Conservation (phyloP, 2,888 invertebrate species). For the Diaperis boleti region DNA sequence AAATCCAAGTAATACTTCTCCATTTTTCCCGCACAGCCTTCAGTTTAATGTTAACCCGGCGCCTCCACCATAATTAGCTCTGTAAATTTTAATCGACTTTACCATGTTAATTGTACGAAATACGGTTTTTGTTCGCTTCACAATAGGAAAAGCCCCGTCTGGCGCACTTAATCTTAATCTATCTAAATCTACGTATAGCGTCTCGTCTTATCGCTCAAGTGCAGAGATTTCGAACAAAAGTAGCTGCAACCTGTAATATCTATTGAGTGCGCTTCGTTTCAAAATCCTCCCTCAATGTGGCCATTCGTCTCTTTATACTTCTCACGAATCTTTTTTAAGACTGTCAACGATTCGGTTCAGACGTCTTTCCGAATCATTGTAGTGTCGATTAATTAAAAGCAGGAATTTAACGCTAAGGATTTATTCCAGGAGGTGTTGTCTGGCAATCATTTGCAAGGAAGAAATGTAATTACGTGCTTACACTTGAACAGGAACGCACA, state of each 20-base stretch:
- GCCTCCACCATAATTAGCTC: constrained; percentile 37
- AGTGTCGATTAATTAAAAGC: neutral
- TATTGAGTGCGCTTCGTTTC: constrained; percentile 46
- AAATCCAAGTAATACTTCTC: neutral
- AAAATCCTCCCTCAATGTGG: constrained; percentile 48
- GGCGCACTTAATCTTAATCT: constrained; percentile 61
- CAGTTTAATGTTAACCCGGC: constrained; percentile 14
- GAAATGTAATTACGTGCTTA: too few species aligned
- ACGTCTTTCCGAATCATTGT: constrained; percentile 27
- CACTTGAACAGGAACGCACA: too few species aligned
- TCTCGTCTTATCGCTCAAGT: constrained; percentile 60
- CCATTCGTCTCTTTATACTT: constrained; percentile 41
- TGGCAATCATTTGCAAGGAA: too few species aligned
- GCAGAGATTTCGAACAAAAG: constrained; percentile 59
- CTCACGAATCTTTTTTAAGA: constrained; percentile 50
- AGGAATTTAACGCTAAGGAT: too few species aligned
- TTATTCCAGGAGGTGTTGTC: too few species aligned
- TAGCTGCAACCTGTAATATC: constrained; percentile 53
- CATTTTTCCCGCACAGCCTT: neutral
- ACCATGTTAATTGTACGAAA: constrained; percentile 29
- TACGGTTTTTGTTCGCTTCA: constrained; percentile 32
- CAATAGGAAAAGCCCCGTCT: constrained; percentile 39
- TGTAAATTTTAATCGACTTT: constrained; percentile 34
- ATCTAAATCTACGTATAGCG: constrained; percentile 64
- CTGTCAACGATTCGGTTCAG: constrained; percentile 50